Evolutionary conservation across 53 echinoderm and acorn worm species (phyloP).

Genomic region (Stichopus horrens): DNA sequence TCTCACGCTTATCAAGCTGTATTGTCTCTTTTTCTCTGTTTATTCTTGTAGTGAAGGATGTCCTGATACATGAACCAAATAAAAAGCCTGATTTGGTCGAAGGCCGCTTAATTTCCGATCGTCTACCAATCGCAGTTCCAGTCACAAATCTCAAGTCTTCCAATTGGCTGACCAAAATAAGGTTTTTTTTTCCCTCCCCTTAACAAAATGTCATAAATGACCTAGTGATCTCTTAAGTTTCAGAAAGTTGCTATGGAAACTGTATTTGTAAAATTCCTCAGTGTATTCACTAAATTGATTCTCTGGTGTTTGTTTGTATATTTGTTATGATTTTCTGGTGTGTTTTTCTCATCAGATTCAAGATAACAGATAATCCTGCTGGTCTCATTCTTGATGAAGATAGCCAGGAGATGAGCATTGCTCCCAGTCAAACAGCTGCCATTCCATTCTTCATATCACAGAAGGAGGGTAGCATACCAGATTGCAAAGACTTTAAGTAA

Average conservation of each 20-base stretch:
- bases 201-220: neutral
- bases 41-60: too few relatives aligned
- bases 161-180: slow-evolving; percentile 87
- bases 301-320: neutral
- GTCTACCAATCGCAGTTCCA: slow-evolving; percentile 51
- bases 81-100: slow-evolving; percentile 73
- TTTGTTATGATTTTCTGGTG: neutral
- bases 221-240: neutral
- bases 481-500: slow-evolving; percentile 19
- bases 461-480: neutral
- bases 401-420: slow-evolving; percentile 41
- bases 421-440: slow-evolving; percentile 78
- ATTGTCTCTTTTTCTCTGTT: neutral
- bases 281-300: neutral
- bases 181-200: slow-evolving; percentile 28
- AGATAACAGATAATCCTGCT: neutral
- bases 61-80: neutral
- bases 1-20: too few relatives aligned
- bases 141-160: slow-evolving; percentile 80
- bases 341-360: neutral
- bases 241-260: neutral
- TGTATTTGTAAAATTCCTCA: neutral
- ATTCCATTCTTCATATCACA: slow-evolving; percentile 51
- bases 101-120: slow-evolving; percentile 21
- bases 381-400: slow-evolving; percentile 21